Evolutionary conservation across 2,888 invertebrate genomes (phyloP), one percentile per base, ranked within the genome.

Genomic region (Drosophila robusta): DNA sequence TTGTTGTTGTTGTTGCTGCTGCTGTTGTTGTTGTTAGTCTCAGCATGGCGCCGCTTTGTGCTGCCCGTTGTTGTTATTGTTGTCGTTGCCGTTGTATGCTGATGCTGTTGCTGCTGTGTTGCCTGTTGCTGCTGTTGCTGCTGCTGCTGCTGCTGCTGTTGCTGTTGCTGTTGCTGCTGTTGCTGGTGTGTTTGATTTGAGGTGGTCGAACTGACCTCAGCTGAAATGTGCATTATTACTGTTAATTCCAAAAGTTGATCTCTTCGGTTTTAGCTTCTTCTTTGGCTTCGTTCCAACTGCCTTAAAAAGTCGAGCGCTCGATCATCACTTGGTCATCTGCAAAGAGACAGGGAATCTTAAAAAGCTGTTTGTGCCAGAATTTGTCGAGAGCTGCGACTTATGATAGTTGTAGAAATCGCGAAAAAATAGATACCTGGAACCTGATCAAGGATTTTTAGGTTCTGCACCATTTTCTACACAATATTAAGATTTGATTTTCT

Each of bases 201-300:
- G 61, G 95, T 95, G 65, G 95, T 95, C 56, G 95, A 95, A 91
- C 95, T 95, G 91, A 95, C 95, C 94, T 96, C 96, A 93, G 95
- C 95, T 85, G 96, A 95, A 92, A 96, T 93, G 94, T 96, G 96
- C 96, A 96, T 96, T 93, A 80, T 87, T 86, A 76, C 84, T 66
- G 66, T 50, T 62, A 50, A 57, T 45, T 63, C 51, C 66, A 47
- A 47, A 50, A 45, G 44, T 38, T 22, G 26, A 24, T 38, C 22
- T 45, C 47, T 92, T 93, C 14, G 57, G 18, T 22, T 51, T 42
- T 9, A 22, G n/a, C 22, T 47, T 22, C 36, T 56, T 12, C 24
- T 55, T 45, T 12, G 47, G 32, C 60, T 41, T 36, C 4, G 14
- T 49, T 46, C 42, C 16, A 55, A 24, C 44, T 45, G 45, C 52